Conservation (phyloP, 1,140 invertebrate species). For the Lepidotrigona ventralis region DNA sequence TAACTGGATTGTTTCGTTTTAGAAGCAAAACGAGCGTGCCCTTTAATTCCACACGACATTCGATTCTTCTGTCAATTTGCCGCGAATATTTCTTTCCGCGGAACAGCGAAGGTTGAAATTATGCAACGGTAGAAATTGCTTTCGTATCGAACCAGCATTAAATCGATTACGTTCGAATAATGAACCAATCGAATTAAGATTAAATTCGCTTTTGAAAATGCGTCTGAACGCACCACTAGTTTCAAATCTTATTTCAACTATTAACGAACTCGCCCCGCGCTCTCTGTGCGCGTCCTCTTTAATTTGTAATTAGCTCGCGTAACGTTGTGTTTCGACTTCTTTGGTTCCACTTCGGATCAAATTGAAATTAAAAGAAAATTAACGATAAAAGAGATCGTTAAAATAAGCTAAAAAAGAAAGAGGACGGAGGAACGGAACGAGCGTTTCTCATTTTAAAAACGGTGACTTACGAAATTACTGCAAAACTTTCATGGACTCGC, state of each 20-base stretch:
- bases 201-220: neutral
- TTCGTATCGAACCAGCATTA: neutral
- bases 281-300: no score
- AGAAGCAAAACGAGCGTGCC: neutral
- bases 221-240: neutral
- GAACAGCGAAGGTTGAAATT: neutral
- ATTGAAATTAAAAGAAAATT: neutral
- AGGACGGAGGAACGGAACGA: neutral
- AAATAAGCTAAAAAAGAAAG: neutral
- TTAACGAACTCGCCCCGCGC: neutral
- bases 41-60: constrained; percentile 1
- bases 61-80: constrained; percentile 8
- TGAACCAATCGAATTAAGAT: constrained; percentile 10
- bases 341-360: neutral
- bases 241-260: constrained; percentile 18
- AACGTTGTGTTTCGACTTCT: neutral
- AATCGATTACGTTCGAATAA: constrained; percentile 1
- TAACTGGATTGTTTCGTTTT: neutral
- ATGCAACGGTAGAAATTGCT: constrained; percentile 4
- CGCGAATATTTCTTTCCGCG: neutral
- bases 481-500: neutral
- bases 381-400: neutral
- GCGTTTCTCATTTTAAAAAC: neutral
- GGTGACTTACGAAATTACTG: neutral
- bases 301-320: neutral